Percentiles rank a stretch among this genome's conserved stretches.
These are phyloP conservation scores for Oreochromis niloticus DNA, from an alignment of 2,113 vertebrate species.

Conservation along the genomic window DNA sequence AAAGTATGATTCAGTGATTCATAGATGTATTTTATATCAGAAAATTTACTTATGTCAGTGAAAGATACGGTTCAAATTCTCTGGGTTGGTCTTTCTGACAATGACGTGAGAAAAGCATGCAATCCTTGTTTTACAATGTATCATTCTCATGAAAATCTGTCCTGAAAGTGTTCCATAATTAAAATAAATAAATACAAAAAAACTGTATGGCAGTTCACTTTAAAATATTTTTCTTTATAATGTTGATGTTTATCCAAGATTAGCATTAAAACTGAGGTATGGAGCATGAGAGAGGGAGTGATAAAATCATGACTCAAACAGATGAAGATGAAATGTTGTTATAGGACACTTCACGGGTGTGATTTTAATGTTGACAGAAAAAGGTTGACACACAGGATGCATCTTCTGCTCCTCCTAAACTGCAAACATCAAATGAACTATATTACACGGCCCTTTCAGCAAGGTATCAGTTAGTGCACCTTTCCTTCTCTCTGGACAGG, in stretches of 20 bases:
- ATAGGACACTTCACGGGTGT: neutral
- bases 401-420: slow-evolving; percentile 27
- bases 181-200: neutral
- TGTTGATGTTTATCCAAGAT: neutral
- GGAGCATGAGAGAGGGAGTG: neutral
- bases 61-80: neutral
- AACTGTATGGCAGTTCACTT: neutral
- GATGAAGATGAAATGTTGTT: neutral
- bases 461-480: neutral
- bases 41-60: neutral
- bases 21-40: neutral
- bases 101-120: neutral
- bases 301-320: neutral
- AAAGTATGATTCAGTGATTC: neutral
- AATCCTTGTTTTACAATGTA: neutral
- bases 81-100: neutral
- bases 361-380: neutral
- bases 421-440: slow-evolving; percentile 33
- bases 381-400: slow-evolving; percentile 1
- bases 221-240: neutral
- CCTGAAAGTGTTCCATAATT: neutral
- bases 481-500: neutral
- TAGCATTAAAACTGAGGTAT: neutral
- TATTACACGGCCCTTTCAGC: neutral
- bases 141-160: neutral